Percentiles rank a stretch among this genome's conserved stretches.
Evolutionary conservation across 2,113 vertebrate species (phyloP).

Genomic region (Pionites leucogaster): DNA sequence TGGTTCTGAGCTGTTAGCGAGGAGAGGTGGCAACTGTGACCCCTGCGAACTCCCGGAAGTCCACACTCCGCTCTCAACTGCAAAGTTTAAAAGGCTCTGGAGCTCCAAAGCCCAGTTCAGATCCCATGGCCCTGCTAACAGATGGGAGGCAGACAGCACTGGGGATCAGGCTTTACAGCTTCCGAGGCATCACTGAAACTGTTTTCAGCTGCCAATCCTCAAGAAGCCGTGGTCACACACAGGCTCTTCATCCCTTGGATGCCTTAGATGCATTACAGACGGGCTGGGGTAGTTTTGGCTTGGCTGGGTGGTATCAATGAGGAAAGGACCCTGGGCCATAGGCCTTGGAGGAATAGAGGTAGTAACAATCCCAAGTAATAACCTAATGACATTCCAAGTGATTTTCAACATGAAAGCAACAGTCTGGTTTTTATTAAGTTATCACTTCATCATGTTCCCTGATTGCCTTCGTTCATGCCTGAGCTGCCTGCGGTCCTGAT

Average conservation of each 20-base stretch:
- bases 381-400: neutral
- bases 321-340: neutral
- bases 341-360: neutral
- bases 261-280: neutral
- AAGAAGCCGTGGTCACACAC: neutral
- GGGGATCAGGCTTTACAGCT: neutral
- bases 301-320: neutral
- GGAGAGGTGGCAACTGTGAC: fast-evolving
- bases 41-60: fast-evolving
- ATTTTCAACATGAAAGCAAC: neutral
- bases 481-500: neutral
- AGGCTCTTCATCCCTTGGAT: fast-evolving
- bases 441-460: slow-evolving; percentile 13
- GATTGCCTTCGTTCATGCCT: neutral
- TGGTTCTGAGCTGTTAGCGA: fast-evolving
- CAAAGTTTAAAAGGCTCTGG: neutral
- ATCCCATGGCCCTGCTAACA: neutral
- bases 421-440: slow-evolving; percentile 43
- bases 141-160: neutral
- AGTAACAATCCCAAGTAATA: neutral
- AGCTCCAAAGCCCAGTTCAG: neutral
- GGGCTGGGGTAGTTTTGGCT: neutral
- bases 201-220: neutral
- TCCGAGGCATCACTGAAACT: neutral
- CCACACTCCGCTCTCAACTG: fast-evolving